These are phyloP conservation scores for Mystacides longicornis DNA, from an alignment of 2,888 invertebrate genomes.

Conservation along the genomic window DNA sequence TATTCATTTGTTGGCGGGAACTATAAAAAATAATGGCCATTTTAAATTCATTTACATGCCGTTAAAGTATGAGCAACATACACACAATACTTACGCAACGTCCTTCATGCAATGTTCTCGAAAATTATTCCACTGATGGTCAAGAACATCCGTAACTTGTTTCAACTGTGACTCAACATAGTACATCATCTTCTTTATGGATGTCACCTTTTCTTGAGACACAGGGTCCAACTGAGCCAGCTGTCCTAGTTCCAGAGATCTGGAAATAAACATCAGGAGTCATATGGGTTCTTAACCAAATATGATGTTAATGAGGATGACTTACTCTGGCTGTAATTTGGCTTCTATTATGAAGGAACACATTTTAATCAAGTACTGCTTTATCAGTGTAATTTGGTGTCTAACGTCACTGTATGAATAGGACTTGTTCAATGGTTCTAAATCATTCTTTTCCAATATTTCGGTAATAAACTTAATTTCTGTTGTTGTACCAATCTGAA, in stretches of 20 bases:
- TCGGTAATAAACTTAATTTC: conserved; percentile 26
- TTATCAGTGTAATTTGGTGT: conserved; percentile 37
- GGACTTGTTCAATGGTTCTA: conserved; percentile 36
- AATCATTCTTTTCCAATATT: conserved; percentile 32
- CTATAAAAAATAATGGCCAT: conserved; percentile 3
- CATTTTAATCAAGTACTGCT: conserved; percentile 40
- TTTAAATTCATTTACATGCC: background rate
- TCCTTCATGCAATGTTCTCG: conserved; percentile 45
- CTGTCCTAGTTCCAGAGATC: conserved; percentile 37
- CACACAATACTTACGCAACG: conserved; percentile 33
- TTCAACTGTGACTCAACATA: conserved; percentile 69
- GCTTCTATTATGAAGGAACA: conserved; percentile 45
- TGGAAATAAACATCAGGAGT: conserved; percentile 26
- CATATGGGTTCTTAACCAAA: no score
- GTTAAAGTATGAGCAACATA: background rate
- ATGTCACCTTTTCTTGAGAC: conserved; percentile 58
- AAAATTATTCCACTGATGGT: conserved; percentile 68
- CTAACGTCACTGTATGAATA: conserved; percentile 40
- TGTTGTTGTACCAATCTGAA: conserved; percentile 20
- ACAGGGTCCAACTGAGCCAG: conserved; percentile 55
- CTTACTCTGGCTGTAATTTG: conserved; percentile 42
- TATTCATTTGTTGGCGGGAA: conserved; percentile 24
- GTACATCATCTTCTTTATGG: conserved; percentile 60
- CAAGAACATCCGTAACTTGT: conserved; percentile 64
- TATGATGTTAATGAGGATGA: no score